Base-by-base conservation (phyloP, 2,888 invertebrate genomes). In the Tenodera sinensis region DNA sequence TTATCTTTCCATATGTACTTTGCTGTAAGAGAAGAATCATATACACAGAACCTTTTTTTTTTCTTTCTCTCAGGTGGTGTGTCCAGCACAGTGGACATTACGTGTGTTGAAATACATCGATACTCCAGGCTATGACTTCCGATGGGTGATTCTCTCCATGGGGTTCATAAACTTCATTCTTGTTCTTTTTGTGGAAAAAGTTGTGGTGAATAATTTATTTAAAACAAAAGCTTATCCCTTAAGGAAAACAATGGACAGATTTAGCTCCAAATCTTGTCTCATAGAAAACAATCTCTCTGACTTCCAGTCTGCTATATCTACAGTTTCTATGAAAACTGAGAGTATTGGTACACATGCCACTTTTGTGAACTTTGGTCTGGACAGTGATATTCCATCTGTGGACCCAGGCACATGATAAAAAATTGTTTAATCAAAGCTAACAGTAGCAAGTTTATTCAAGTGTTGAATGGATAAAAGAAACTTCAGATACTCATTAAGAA, bases 41-140 rank as follows among this genome's bases (percentile, higher is more conserved):
- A 7, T 34, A 34, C 7, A 42, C 6, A 12, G 42, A 42, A 71
- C 20, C 3, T 9, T 6, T 20, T 71, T 71, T 30, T 71, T 71
- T 9, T 20, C 15, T 54, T 54, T 2, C 4, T 15, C 20, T 25
- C 54, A 95, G 28, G 93, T 94, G 0, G 88, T 95, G 27, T 92
- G 93, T 87, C 95, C 95, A 0, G 93, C 94, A 0, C 54, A 92
- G 0, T 94, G 94, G 94, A 88, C 95, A 0, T 91, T 92, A 47
- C 89, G 91, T 81, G 89, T 92, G 3, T 91, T 94, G 15, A 92
- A 93, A 89, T 90, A 94, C 28, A 91, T 92, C 30, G 85, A 93
- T 86, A 93, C 93, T 8, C 93, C 93, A 0, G 90, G 90, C 47
- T 93, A 93, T 89, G 92, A 93, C 30, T 95, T 94, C 93, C 92